These are phyloP conservation scores for Philantomba maxwellii DNA, from an alignment of 2,113 vertebrate species.

Conservation along the genomic window DNA sequence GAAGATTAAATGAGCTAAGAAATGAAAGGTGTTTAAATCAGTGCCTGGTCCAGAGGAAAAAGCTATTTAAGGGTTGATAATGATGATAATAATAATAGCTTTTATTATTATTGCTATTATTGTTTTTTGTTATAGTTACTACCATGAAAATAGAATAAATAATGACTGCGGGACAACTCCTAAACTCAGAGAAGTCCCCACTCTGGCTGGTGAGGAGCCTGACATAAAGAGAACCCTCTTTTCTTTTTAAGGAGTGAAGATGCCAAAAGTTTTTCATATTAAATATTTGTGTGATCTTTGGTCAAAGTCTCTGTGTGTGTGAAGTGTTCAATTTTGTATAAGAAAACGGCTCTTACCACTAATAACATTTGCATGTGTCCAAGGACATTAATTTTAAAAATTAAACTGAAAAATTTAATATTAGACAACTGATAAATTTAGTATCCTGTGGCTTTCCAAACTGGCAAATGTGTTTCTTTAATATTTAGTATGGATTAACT, in stretches of 20 bases:
- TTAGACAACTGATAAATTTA: slow-evolving; percentile 32
- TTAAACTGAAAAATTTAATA: slow-evolving; percentile 26
- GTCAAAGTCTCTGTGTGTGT: background rate
- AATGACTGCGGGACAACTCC: background rate
- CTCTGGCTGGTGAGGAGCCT: background rate
- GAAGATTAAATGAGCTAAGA: slow-evolving; percentile 4
- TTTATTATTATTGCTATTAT: background rate
- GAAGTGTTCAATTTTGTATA: background rate
- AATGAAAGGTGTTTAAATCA: slow-evolving; percentile 3
- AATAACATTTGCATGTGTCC: background rate
- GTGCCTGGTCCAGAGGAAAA: background rate
- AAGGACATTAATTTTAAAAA: background rate
- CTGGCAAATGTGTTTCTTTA: slow-evolving; percentile 8
- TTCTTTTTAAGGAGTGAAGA: background rate
- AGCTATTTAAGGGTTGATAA: background rate
- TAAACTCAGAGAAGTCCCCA: background rate
- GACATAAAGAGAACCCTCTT: background rate
- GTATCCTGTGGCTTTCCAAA: slow-evolving; percentile 21
- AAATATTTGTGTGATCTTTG: slow-evolving; percentile 14
- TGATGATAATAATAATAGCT: background rate
- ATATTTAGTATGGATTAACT: slow-evolving; percentile 35
- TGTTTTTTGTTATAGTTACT: background rate
- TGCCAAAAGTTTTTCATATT: background rate
- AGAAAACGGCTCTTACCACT: background rate
- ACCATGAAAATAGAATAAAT: background rate